Evolutionary conservation across 2,113 vertebrate species (phyloP).

Genomic region (Bombycilla garrulus): DNA sequence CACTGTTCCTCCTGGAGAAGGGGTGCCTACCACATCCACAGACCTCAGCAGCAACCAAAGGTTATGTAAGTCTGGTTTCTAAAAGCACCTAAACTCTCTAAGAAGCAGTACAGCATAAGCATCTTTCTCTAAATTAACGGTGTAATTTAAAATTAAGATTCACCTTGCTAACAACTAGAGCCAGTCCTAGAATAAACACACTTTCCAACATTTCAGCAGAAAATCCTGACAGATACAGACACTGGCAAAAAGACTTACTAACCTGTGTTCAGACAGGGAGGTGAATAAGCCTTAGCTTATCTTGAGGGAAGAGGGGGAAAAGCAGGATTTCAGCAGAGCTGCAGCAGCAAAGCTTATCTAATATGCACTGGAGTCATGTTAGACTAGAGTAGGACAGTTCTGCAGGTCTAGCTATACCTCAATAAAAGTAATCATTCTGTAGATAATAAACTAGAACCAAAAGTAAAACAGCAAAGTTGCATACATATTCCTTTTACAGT

Average conservation of each 20-base stretch:
- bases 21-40: accelerated
- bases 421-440: background rate
- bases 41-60: background rate
- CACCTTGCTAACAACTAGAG: background rate
- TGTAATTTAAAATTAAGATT: background rate
- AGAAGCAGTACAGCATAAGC: background rate
- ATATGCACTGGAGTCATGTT: background rate
- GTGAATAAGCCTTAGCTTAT: background rate
- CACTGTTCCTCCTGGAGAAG: background rate
- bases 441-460: background rate
- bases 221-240: background rate
- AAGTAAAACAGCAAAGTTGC: background rate
- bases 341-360: background rate
- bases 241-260: background rate
- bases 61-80: background rate
- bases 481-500: background rate
- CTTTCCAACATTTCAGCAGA: background rate
- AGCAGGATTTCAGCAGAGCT: background rate
- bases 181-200: background rate
- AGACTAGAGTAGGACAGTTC: background rate
- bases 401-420: background rate
- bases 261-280: background rate
- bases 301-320: background rate
- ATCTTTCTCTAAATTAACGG: background rate
- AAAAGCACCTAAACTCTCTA: background rate